Evolutionary conservation across 2,888 invertebrate genomes (phyloP).

Genomic region (Scotopteryx bipunctaria): DNA sequence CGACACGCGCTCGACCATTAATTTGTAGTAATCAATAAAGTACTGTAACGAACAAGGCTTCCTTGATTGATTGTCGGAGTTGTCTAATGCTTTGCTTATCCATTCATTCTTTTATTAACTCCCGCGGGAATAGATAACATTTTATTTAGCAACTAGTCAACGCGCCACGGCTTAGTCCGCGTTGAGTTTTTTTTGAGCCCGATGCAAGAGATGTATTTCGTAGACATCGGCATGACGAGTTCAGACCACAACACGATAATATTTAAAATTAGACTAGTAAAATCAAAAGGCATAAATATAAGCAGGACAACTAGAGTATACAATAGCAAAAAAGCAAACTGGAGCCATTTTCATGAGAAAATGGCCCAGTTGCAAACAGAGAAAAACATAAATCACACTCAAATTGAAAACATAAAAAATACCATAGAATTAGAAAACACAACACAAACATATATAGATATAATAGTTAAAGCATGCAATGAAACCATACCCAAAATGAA

Average conservation of each 20-base stretch:
- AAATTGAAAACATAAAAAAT: slow-evolving; percentile 10
- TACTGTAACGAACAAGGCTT: slow-evolving; percentile 36
- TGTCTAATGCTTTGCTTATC: slow-evolving; percentile 42
- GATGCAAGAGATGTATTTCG: no score
- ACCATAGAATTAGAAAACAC: slow-evolving; percentile 4
- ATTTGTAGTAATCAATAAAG: slow-evolving; percentile 42
- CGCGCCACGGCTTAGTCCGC: no score
- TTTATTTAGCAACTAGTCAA: slow-evolving; percentile 29
- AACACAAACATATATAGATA: background rate
- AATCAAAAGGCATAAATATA: slow-evolving; percentile 11
- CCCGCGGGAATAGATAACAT: slow-evolving; percentile 46
- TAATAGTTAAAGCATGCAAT: slow-evolving; percentile 7
- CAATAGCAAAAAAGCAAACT: slow-evolving; percentile 22
- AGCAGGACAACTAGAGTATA: slow-evolving; percentile 14
- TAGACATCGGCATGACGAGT: no score
- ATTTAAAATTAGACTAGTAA: slow-evolving; percentile 20
- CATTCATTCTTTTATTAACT: slow-evolving; percentile 49
- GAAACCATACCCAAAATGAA: slow-evolving; percentile 8
- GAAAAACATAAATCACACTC: slow-evolving; percentile 2
- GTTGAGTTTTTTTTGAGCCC: no score
- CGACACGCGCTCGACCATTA: no score
- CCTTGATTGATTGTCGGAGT: slow-evolving; percentile 54
- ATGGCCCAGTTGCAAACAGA: slow-evolving; percentile 10
- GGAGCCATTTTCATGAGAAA: slow-evolving; percentile 18
- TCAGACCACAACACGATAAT: no score